phyloP scores from a whole-genome alignment of 2,888 invertebrate species.

The Anarsia innoxiella region DNA sequence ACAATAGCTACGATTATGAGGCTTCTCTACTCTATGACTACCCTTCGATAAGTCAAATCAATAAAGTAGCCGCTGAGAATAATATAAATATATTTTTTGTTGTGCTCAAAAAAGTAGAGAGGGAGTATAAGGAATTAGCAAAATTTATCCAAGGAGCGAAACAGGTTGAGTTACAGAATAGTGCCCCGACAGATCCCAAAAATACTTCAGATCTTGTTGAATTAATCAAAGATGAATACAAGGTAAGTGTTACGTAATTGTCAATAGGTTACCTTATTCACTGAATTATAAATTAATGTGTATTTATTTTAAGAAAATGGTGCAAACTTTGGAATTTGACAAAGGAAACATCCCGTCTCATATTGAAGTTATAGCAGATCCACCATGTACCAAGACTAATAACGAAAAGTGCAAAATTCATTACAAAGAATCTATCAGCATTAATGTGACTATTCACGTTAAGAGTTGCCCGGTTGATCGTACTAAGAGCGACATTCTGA shows the following conservation, averaged over 20 bases:
- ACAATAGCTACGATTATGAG: conserved; percentile 64
- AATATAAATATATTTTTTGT: conserved; percentile 88
- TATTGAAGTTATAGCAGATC: conserved; percentile 31
- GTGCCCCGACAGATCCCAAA: background rate
- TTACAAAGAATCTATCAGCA: conserved; percentile 24
- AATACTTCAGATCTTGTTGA: conserved; percentile 76
- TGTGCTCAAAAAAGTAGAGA: conserved; percentile 56
- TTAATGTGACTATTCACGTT: conserved; percentile 32
- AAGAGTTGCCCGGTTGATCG: conserved; percentile 27
- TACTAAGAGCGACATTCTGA: conserved; percentile 15
- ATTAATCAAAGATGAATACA: conserved; percentile 81
- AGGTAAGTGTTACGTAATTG: conserved; percentile 52
- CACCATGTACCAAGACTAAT: conserved; percentile 29
- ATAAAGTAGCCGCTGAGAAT: conserved; percentile 77
- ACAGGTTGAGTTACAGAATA: conserved; percentile 56
- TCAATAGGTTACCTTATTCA: background rate
- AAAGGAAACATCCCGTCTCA: conserved; percentile 21
- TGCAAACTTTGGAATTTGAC: conserved; percentile 25
- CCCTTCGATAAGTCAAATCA: conserved; percentile 84
- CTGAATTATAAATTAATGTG: too few relatives aligned
- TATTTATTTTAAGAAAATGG: conserved; percentile 8
- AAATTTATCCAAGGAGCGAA: conserved; percentile 80
- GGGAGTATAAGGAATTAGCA: conserved; percentile 71
- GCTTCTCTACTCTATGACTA: conserved; percentile 76
- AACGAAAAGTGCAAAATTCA: conserved; percentile 29